Base-by-base conservation (phyloP, 2,888 invertebrate species). In the Drosophila anomalata region DNA sequence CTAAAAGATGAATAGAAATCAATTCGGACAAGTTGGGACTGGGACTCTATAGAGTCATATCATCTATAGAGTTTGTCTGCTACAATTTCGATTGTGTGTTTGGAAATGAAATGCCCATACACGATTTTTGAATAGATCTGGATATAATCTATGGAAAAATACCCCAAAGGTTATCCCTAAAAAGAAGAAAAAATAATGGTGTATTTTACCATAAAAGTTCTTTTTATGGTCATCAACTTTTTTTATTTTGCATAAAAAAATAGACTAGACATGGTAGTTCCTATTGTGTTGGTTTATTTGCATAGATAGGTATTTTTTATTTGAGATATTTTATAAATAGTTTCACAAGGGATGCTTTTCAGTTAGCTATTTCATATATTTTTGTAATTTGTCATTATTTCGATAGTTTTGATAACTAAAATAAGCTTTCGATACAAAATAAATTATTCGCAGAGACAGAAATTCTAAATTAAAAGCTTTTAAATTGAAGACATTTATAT, bases 1-100 rank as follows among this genome's bases (percentile, higher is more conserved):
- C 3, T 29, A 36, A 65, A 65, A 65, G 31, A 52, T 65, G 66
- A 65, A 65, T 65, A 65, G 31, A 46, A 65, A 65, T 65, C 39
- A 53, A 53, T 39, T 65, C 46, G 22, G 14, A 14, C 14, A 22
- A 33, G 24, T 14, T 12, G 33, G 12, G n/a, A 9, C 39, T 24
- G n/a, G 17, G 41, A 9, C 60, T n/a, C 42, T 20, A n/a, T n/a
- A 36, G 14, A 14, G 14, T 14, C 14, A 39, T 39, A 14, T 20
- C 17, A 7, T 17, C 14, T 36, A 6, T 4, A n/a, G 6, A n/a
- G 12, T 62, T 44, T 54, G 17, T 51, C 44, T 26, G 42, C 29
- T 63, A 61, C 42, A 36, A 61, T 50, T 62, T 36, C 14, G n/a
- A 41, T 20, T 44, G 20, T 12, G 4, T 29, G 14, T 46, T 26